phyloP scores from a whole-genome alignment of 2,797 vertebrate genomes.

The Cossypha polioptera region DNA sequence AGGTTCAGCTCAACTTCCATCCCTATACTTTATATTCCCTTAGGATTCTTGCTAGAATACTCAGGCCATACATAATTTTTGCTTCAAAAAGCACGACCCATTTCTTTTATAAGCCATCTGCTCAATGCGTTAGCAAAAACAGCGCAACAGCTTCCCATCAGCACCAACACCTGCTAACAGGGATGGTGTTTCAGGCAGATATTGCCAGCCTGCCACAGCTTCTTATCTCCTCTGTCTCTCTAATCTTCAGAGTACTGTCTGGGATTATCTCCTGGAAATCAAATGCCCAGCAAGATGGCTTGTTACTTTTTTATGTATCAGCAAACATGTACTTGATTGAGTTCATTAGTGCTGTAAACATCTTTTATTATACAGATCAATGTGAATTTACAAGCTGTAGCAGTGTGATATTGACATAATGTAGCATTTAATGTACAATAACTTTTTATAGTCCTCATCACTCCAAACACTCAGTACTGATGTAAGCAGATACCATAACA shows the following conservation, averaged over 20 bases:
- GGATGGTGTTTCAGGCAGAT: constrained; percentile 13
- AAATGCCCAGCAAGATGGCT: constrained; percentile 21
- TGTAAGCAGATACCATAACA: background rate
- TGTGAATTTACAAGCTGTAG: background rate
- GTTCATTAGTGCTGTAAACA: constrained; percentile 15
- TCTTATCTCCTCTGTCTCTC: constrained; percentile 22
- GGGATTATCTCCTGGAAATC: constrained; percentile 50
- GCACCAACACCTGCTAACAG: constrained; percentile 34
- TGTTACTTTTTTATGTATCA: background rate
- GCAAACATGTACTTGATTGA: background rate
- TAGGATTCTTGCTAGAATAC: background rate
- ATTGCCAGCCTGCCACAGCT: constrained; percentile 19
- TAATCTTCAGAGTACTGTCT: constrained; percentile 30
- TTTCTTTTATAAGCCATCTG: constrained; percentile 20
- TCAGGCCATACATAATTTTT: background rate
- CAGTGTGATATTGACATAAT: background rate
- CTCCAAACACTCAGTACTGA: background rate
- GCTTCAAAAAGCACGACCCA: background rate
- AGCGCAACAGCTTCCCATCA: background rate
- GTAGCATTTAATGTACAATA: background rate
- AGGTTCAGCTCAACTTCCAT: background rate
- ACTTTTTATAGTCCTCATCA: background rate
- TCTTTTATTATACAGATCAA: background rate
- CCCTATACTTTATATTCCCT: background rate
- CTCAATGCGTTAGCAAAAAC: background rate